Evolutionary conservation across 2,797 vertebrate genomes (phyloP), one percentile per base, ranked within the genome.

Genomic region (Anomalospiza imberbis): DNA sequence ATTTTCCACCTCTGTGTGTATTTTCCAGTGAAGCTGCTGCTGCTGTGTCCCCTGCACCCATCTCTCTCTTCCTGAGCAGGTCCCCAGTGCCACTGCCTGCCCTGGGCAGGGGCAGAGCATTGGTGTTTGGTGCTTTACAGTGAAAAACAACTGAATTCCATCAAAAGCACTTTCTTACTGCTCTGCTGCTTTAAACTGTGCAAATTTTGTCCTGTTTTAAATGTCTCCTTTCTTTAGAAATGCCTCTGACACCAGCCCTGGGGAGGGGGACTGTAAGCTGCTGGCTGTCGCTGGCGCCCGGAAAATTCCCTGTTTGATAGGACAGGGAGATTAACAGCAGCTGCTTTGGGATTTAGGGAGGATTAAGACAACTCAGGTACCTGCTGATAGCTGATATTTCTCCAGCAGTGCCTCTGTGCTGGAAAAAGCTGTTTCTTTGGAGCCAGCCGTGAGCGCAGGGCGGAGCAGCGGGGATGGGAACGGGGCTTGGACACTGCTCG

Each of bases 311-410:
- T 5, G 1, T 89, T 57, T 63, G 94, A 86, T 94, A 92, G 91
- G 60, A 55, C n/a, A 38, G 85, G 82, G 18, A 93, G 94, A 95
- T 96, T 88, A 96, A 19, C 25, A 38, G 85, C 89, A 79, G 87
- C 17, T 66, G 94, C 70, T 71, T 85, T 78, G 44, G 94, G 94
- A 86, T 92, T 96, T 95, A 86, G 91, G 92, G 44, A 57, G 94
- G 95, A 96, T 96, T 96, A 94, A 94, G 76, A 32, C 66, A 66
- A 82, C 79, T 78, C 82, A 18, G 95, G 89, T 96, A 82, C 91
- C 94, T 95, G 95, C 96, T 88, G 95, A 75, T 91, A 91, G 89
- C 91, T 95, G 94, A 60, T 94, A 93, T 92, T 91, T 76, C 94
- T 50, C 36, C 79, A 70, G 91, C 79, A 36, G 57, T 47, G 40